Percentiles rank a stretch among this genome's conserved stretches.
Evolutionary conservation across 1,140 invertebrate genomes (phyloP).

Genomic region (Sycophila sp.): DNA sequence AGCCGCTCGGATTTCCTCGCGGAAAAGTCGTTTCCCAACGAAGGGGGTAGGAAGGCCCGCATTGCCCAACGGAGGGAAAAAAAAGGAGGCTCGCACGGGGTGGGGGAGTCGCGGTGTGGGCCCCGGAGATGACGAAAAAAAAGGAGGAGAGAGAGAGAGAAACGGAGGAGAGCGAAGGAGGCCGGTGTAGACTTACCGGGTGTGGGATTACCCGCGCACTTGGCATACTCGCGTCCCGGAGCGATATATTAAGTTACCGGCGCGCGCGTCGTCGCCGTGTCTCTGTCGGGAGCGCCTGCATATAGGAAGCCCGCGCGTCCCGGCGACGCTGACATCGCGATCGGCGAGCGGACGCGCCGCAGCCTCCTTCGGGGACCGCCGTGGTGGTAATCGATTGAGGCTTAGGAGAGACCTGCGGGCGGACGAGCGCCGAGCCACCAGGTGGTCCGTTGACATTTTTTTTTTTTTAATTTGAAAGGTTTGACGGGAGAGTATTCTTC

Average conservation of each 20-base stretch:
- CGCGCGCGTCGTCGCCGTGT: no score
- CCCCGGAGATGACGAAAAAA: no score
- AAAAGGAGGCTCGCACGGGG: no score
- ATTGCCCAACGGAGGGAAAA: background rate
- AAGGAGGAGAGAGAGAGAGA: background rate
- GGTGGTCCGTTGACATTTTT: background rate
- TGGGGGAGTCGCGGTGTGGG: constrained; percentile 50
- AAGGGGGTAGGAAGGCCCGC: no score
- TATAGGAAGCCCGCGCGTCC: constrained; percentile 69
- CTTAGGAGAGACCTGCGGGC: background rate
- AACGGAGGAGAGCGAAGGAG: background rate
- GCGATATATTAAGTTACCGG: no score
- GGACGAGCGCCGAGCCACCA: background rate
- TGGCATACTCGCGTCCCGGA: background rate
- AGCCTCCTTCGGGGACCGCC: background rate
- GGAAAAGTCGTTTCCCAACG: no score
- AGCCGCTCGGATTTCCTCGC: no score
- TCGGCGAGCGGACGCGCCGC: background rate
- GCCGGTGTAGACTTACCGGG: constrained; percentile 64
- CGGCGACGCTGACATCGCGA: no score
- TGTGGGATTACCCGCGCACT: constrained; percentile 61
- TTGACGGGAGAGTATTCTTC: no score
- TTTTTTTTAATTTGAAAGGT: background rate
- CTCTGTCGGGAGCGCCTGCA: constrained; percentile 67
- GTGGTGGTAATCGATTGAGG: no score